Conservation (phyloP, 2,797 vertebrate genomes). For the Tinamus major region DNA sequence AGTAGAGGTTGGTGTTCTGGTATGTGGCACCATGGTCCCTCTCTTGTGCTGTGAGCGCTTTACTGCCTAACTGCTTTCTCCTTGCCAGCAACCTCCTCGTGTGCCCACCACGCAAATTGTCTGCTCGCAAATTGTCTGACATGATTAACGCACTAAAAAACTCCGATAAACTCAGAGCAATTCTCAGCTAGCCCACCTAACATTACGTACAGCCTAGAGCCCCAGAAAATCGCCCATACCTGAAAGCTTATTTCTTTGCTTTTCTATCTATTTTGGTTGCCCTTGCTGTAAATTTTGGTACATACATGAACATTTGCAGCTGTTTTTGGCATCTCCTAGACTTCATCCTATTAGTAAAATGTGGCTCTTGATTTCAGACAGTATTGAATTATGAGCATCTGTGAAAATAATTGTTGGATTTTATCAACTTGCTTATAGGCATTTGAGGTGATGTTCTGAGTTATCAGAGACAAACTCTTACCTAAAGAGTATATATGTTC, state of each 20-base stretch:
- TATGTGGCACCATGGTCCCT: rapidly evolving
- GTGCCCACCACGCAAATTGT: background rate
- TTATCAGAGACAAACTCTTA: background rate
- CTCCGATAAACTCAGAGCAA: background rate
- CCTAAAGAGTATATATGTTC: background rate
- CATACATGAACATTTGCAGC: background rate
- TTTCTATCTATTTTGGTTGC: background rate
- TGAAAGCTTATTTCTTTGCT: background rate
- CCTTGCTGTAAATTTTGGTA: background rate
- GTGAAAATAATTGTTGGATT: background rate
- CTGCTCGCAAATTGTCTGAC: background rate
- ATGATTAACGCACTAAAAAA: background rate
- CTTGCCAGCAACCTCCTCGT: background rate
- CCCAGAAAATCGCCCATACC: background rate
- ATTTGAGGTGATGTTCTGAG: background rate
- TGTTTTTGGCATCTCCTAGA: background rate
- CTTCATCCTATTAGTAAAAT: background rate
- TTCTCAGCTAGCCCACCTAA: background rate
- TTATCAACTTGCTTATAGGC: background rate
- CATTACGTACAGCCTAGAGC: background rate
- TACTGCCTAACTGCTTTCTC: background rate
- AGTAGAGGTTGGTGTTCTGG: background rate
- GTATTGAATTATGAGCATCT: background rate
- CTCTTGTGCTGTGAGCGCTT: background rate
- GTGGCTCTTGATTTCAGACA: background rate